Evolutionary conservation across 2,888 invertebrate species (phyloP), one percentile per base, ranked within the genome.

Genomic region (Ametastegia equiseti): DNA sequence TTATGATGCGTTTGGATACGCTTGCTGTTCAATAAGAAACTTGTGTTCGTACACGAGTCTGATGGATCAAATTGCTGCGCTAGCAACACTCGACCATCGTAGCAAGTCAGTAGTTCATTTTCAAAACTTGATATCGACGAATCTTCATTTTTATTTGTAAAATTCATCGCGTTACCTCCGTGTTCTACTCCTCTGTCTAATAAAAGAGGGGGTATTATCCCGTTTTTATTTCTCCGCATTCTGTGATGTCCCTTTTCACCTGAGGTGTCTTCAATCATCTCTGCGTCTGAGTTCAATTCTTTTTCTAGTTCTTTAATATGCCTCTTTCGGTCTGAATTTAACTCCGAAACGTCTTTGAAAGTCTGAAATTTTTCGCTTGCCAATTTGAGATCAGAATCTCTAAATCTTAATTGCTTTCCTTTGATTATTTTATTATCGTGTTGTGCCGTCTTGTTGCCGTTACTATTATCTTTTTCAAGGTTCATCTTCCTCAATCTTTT

Each of bases 101-200:
- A 97, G 89, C 97, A 97, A 71, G 94, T 94, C 81, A 96, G 92
- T 45, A 97, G 92, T 83, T 94, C 95, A 80, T 94, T 96, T 92
- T 97, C 97, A 91, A 97, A 97, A 90, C 97, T 97, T 0, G 97
- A 97, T n/a, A 95, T 94, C 6, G 96, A 96, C 80, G 94, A 94
- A 80, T 95, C 95, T 82, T 94, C 93, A 7, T 92, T 85, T 5
- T 92, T 90, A 54, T 92, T 90, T 0, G 94, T 93, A 78, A 92
- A 92, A 87, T 96, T 95, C 81, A 89, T 88, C 13, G 94, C 94
- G 91, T 96, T 96, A 5, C 97, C 97, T 3, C 97, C 97, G 88
- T 97, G 97, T 85, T 94, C 94, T 13, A 96, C 95, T 75, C 95
- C 96, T 42, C 95, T 94, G 92, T 97, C 96, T 80, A 96, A 93